Base-by-base conservation (phyloP, 2,797 vertebrate species). In the Micromesistius poutassou region DNA sequence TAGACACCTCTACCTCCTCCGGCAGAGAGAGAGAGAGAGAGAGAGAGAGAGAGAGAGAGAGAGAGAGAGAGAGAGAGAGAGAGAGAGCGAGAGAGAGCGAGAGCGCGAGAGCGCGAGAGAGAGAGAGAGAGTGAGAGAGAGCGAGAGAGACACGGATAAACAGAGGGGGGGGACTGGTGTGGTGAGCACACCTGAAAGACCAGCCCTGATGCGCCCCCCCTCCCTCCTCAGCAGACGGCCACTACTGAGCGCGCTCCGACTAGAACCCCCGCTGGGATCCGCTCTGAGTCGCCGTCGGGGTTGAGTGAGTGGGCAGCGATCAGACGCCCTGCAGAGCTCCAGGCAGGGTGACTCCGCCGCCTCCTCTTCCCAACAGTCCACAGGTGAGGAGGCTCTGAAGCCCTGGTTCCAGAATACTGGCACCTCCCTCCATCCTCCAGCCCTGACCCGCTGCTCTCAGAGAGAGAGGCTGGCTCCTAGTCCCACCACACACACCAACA, bases 161-260 rank as follows among this genome's bases (percentile, higher is more conserved):
- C 78, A 85, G 72, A 78, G 83, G 86, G 85, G 86, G 85, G 86
- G 80, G 83, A 81, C 87, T 82, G 76, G 28, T 72, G 83, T 76
- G 81, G 83, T 83, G 83, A 78, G 36, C 78, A 89, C 92, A 92
- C 88, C 89, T 92, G 89, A 81, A 78, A 77, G 10, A 19, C 66
- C 74, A 78, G 74, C 79, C 71, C 25, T 38, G 75, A 33, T 33
- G n/a, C n/a, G n/a, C 73, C 79, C 71, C 25, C n/a, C 19, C n/a
- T 35, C 8, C 71, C 31, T 25, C 55, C 68, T 46, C 2, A 5
- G 74, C 78, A 68, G 76, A 9, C 70, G 35, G 38, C 46, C 62
- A 46, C 76, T 89, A 46, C 76, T 89, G 84, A 87, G 83, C 78
- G 74, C 72, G 88, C 85, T 81, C 74, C 86, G 84, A 86, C 88